These are phyloP conservation scores for Monopis laevigella DNA, from an alignment of 2,888 invertebrate species.

Conservation along the genomic window DNA sequence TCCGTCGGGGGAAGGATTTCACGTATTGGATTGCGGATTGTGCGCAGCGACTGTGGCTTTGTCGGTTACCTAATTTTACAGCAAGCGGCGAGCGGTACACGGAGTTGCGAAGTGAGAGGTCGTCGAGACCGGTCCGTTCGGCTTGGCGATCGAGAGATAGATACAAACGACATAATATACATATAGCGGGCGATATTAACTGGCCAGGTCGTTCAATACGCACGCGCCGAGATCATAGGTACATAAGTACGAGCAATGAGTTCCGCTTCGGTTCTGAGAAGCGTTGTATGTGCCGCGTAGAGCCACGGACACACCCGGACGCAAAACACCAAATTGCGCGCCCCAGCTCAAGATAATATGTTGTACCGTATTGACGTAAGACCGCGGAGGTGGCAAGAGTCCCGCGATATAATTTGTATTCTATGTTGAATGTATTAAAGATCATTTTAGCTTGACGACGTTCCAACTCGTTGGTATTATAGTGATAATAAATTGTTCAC, in stretches of 20 bases:
- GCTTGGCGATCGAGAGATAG: slow-evolving; percentile 50
- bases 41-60: slow-evolving; percentile 47
- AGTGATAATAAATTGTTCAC: slow-evolving; percentile 62
- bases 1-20: slow-evolving; percentile 6
- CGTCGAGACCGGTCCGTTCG: slow-evolving; percentile 58
- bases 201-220: slow-evolving; percentile 27
- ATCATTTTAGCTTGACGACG: slow-evolving; percentile 34
- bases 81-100: slow-evolving; percentile 50
- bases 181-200: slow-evolving; percentile 24
- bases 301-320: slow-evolving; percentile 53
- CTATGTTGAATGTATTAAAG: slow-evolving; percentile 33
- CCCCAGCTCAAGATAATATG: slow-evolving; percentile 54
- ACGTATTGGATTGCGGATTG: slow-evolving; percentile 25
- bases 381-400: slow-evolving; percentile 43
- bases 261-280: slow-evolving; percentile 33
- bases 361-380: slow-evolving; percentile 63
- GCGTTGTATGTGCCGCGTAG: slow-evolving; percentile 24
- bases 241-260: slow-evolving; percentile 25
- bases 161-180: slow-evolving; percentile 34
- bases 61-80: slow-evolving; percentile 64
- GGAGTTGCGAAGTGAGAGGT: slow-evolving; percentile 65
- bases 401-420: slow-evolving; percentile 26
- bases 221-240: slow-evolving; percentile 22
- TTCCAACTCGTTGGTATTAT: too few species aligned
- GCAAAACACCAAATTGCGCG: slow-evolving; percentile 47